Evolutionary conservation across 2,113 vertebrate species (phyloP).

Genomic region (Oxyruncus cristatus): DNA sequence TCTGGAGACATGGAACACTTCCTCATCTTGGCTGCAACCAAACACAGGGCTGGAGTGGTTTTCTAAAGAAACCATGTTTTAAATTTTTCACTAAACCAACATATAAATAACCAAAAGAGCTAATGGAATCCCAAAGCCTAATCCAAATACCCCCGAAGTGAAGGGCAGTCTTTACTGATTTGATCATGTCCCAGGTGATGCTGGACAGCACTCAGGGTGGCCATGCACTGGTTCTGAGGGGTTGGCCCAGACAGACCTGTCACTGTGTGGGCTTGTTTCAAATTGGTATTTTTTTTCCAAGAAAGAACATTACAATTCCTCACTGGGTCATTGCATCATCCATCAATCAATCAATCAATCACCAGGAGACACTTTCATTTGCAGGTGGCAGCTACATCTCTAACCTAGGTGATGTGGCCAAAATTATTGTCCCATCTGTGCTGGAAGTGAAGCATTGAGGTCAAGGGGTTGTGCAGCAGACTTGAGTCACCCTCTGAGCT

Average conservation of each 20-base stretch:
- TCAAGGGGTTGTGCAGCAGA: neutral
- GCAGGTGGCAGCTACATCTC: neutral
- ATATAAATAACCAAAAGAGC: neutral
- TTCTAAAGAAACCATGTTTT: neutral
- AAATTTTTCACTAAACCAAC: neutral
- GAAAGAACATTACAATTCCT: neutral
- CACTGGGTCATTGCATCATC: neutral
- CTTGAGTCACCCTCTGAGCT: neutral
- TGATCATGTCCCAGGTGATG: neutral
- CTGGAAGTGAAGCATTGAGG: neutral
- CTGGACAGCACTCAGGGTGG: neutral
- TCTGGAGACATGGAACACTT: neutral
- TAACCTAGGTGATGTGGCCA: neutral
- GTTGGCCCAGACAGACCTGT: neutral
- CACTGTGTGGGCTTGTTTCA: rapidly evolving
- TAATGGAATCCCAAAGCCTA: neutral
- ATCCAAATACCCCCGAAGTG: neutral
- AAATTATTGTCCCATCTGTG: neutral
- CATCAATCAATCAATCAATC: no score
- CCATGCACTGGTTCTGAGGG: neutral
- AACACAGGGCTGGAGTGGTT: neutral
- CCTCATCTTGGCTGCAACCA: neutral
- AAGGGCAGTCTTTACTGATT: neutral
- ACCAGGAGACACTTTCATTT: neutral
- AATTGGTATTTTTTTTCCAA: neutral